phyloP scores from a whole-genome alignment of 2,888 invertebrate genomes.

The Troides oblongomaculatus region DNA sequence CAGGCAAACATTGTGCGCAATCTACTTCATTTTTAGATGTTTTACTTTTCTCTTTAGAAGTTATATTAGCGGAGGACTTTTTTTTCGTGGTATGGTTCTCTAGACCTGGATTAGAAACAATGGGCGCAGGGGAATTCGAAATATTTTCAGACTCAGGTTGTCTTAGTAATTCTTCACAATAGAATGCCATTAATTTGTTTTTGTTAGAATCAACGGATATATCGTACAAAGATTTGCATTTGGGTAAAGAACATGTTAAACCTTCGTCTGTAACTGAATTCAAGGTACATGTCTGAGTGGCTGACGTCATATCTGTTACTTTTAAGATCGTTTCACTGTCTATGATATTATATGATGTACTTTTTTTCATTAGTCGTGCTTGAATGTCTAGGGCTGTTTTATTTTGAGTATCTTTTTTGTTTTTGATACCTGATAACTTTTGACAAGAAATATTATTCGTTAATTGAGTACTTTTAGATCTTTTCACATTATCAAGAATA shows the following conservation, averaged over 20 bases:
- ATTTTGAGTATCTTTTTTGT: conserved; percentile 48
- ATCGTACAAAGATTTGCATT: conserved; percentile 51
- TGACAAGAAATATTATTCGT: conserved; percentile 40
- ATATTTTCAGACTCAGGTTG: conserved; percentile 25
- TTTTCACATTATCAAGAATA: conserved; percentile 31
- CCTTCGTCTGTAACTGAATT: conserved; percentile 36
- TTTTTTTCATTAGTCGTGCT: conserved; percentile 48
- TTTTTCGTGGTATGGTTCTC: neutral
- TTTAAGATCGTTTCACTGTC: conserved; percentile 65
- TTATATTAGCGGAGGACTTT: conserved; percentile 10
- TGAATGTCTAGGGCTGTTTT: conserved; percentile 41
- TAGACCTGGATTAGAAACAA: neutral
- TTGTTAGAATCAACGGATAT: conserved; percentile 40
- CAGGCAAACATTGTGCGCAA: conserved; percentile 28
- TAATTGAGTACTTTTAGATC: conserved; percentile 50
- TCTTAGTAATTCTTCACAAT: conserved; percentile 40
- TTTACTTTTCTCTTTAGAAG: conserved; percentile 9
- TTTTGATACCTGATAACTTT: conserved; percentile 45
- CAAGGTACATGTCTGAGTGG: conserved; percentile 37
- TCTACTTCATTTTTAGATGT: conserved; percentile 3
- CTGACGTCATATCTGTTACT: conserved; percentile 68
- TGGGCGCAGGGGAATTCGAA: conserved; percentile 4
- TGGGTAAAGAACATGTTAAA: conserved; percentile 41
- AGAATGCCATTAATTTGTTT: conserved; percentile 47
- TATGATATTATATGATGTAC: conserved; percentile 62